phyloP scores from a whole-genome alignment of 92 coral and sea anemone genomes.

The Scolanthus callimorphus region DNA sequence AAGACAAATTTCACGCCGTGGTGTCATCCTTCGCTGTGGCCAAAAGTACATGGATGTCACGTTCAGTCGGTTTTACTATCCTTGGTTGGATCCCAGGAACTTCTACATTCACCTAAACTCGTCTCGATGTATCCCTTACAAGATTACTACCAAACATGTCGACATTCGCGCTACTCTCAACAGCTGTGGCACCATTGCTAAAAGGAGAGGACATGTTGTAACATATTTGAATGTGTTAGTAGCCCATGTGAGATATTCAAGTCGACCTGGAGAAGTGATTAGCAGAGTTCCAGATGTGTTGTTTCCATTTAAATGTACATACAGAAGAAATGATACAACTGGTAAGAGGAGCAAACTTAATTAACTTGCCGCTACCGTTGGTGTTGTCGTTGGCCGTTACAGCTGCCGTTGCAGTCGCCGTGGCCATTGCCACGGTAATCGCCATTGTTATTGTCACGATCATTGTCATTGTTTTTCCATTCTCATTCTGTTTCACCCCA shows the following conservation, averaged over 20 bases:
- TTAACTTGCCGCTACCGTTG: too few species aligned
- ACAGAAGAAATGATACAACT: slow-evolving; percentile 22
- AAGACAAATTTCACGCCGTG: slow-evolving; percentile 26
- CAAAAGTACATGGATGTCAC: slow-evolving; percentile 40
- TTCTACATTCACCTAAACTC: slow-evolving; percentile 47
- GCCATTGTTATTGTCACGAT: too few species aligned
- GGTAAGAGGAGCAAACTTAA: too few species aligned
- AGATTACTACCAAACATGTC: slow-evolving; percentile 31
- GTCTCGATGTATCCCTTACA: slow-evolving; percentile 42
- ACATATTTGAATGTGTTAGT: slow-evolving; percentile 24
- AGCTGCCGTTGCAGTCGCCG: too few species aligned
- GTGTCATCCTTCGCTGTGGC: slow-evolving; percentile 40
- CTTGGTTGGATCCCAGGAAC: slow-evolving; percentile 55
- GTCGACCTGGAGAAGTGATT: slow-evolving; percentile 2
- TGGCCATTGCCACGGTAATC: too few species aligned
- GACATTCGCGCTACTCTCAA: slow-evolving; percentile 43
- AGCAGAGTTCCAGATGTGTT: slow-evolving; percentile 18
- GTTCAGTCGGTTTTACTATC: slow-evolving; percentile 42
- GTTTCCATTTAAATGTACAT: slow-evolving; percentile 24
- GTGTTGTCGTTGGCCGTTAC: too few species aligned
- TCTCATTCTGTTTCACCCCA: too few species aligned
- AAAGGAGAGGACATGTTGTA: slow-evolving; percentile 14
- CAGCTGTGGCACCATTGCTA: slow-evolving; percentile 47
- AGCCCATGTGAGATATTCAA: slow-evolving; percentile 8
- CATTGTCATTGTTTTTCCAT: too few species aligned